A percentile compares a stretch with the other conserved stretches of the same genome.
These are phyloP conservation scores for Alauda arvensis DNA, from an alignment of 2,797 vertebrate species.

Conservation along the genomic window DNA sequence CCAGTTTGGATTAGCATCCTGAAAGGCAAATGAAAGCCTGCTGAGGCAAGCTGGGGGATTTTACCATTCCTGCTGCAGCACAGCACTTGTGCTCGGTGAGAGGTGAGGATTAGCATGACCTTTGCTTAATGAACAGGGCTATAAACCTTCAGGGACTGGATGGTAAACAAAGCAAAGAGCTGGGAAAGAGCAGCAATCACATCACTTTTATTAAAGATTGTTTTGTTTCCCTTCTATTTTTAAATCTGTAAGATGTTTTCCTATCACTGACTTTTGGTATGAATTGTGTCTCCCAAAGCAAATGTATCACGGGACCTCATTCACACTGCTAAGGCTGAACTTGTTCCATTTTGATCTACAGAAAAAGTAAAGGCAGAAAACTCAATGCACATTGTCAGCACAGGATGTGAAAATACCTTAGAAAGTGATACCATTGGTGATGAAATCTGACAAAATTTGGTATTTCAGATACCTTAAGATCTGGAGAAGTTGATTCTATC, in stretches of 20 bases:
- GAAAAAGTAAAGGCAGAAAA: not conserved
- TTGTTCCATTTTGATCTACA: not conserved
- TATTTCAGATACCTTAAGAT: not conserved
- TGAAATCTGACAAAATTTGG: not conserved
- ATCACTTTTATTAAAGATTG: not conserved
- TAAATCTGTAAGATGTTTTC: constrained; percentile 14
- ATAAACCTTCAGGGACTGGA: constrained; percentile 44
- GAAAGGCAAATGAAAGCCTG: constrained; percentile 49
- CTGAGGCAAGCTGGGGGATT: constrained; percentile 49
- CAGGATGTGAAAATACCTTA: not conserved
- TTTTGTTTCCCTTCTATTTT: constrained; percentile 38
- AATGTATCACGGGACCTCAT: not conserved
- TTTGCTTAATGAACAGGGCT: constrained; percentile 51
- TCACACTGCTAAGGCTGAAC: not conserved
- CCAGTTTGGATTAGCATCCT: constrained; percentile 51
- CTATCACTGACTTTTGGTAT: not conserved
- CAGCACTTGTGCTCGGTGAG: not conserved
- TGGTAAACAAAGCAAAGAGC: constrained; percentile 42
- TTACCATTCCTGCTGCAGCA: constrained; percentile 20
- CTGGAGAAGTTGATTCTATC: not conserved
- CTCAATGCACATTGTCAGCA: not conserved
- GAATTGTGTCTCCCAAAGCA: not conserved
- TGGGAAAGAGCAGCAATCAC: constrained; percentile 32
- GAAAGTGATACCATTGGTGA: not conserved
- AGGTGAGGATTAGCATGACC: constrained; percentile 42